Evolutionary conservation across 2,888 invertebrate genomes (phyloP).

Genomic region (Piscicola geometra): DNA sequence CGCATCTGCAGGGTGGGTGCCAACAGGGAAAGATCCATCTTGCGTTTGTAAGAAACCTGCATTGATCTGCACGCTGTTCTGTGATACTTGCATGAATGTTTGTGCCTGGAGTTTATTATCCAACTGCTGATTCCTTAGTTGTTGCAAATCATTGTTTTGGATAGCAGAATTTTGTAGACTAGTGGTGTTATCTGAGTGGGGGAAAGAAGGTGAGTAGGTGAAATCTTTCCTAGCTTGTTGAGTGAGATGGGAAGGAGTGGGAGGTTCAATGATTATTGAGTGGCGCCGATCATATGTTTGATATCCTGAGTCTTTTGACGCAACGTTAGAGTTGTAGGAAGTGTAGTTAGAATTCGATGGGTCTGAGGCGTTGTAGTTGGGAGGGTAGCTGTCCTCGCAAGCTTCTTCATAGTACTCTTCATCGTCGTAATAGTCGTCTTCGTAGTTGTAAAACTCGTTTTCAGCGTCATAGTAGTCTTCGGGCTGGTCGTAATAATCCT

Average conservation of each 20-base stretch:
- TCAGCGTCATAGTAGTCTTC: constrained; percentile 23
- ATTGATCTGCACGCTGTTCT: no score
- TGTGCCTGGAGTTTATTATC: neutral
- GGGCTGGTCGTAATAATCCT: constrained; percentile 10
- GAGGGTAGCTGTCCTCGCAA: neutral
- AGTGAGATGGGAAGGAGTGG: neutral
- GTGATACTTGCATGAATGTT: neutral
- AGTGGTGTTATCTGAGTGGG: neutral
- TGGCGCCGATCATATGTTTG: constrained; percentile 36
- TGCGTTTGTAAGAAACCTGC: no score
- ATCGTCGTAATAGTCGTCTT: constrained; percentile 21
- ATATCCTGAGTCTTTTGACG: constrained; percentile 37
- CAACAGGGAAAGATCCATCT: no score
- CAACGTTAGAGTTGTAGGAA: constrained; percentile 25
- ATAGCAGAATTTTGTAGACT: no score
- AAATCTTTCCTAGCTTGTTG: neutral
- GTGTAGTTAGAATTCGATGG: neutral
- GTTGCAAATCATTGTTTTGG: neutral
- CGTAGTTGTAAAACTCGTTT: neutral
- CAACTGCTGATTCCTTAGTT: neutral
- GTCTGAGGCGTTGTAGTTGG: constrained; percentile 11
- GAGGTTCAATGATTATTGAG: constrained; percentile 23
- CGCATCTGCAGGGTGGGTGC: no score
- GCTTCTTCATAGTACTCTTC: constrained; percentile 8
- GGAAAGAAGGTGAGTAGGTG: neutral